Evolutionary conservation across 1,140 invertebrate genomes (phyloP).

Genomic region (Piezodorus guildinii): DNA sequence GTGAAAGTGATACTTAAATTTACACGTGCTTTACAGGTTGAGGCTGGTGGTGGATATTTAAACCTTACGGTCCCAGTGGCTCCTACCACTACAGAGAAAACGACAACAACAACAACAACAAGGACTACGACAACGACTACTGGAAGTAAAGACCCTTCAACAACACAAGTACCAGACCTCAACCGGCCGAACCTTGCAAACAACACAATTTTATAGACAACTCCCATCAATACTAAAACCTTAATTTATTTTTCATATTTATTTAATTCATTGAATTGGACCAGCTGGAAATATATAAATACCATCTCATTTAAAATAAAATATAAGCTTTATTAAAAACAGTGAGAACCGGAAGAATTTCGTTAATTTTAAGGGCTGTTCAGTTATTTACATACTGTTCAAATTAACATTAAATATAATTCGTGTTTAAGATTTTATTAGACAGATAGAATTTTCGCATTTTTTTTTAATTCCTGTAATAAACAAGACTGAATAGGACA

Average conservation of each 20-base stretch:
- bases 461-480: too few species aligned
- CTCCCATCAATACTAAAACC: not conserved
- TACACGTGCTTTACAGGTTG: constrained; percentile 17
- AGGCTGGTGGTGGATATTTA: constrained; percentile 19
- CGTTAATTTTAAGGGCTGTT: too few species aligned
- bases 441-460: too few species aligned
- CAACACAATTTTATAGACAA: not conserved
- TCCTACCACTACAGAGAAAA: not conserved
- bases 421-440: too few species aligned
- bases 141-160: not conserved
- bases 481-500: not conserved
- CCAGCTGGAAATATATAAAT: too few species aligned
- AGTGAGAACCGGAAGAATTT: too few species aligned
- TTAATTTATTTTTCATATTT: not conserved
- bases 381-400: too few species aligned
- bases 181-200: not conserved
- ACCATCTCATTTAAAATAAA: too few species aligned
- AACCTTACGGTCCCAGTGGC: constrained; percentile 22
- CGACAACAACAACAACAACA: not conserved
- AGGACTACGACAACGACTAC: not conserved
- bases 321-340: too few species aligned
- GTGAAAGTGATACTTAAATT: too few species aligned
- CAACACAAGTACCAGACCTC: not conserved
- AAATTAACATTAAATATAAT: too few species aligned
- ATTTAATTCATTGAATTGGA: too few species aligned